These are phyloP conservation scores for Camponotus floridanus DNA, from an alignment of 1,140 invertebrate species.

Conservation along the genomic window DNA sequence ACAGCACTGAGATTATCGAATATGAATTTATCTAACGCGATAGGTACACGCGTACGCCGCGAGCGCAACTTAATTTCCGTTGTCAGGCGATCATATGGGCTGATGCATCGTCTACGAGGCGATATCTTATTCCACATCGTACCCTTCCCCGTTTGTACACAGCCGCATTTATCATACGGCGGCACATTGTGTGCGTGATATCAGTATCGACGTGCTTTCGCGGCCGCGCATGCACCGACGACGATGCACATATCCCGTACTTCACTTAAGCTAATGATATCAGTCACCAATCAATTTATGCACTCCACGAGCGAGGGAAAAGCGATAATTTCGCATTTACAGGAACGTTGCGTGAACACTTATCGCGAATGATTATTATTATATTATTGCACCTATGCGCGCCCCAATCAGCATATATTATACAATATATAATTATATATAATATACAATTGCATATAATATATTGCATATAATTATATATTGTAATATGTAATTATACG, in stretches of 20 bases:
- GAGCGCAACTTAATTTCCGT: slow-evolving; percentile 50
- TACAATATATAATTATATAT: no score
- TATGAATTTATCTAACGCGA: slow-evolving; percentile 37
- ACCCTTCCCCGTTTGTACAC: slow-evolving; percentile 54
- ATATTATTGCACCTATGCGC: no score
- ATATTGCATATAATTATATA: no score
- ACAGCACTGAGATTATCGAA: not conserved
- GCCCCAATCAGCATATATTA: no score
- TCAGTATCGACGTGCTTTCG: slow-evolving; percentile 41
- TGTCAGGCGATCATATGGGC: slow-evolving; percentile 39
- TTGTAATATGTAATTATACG: no score
- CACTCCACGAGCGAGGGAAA: not conserved
- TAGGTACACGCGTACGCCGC: not conserved
- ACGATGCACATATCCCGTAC: not conserved
- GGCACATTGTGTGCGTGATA: slow-evolving; percentile 46
- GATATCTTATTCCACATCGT: slow-evolving; percentile 61
- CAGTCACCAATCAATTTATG: slow-evolving; percentile 54
- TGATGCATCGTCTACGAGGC: slow-evolving; percentile 63
- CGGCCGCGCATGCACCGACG: slow-evolving; percentile 22
- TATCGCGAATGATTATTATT: not conserved
- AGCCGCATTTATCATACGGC: slow-evolving; percentile 59
- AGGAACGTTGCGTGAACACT: not conserved
- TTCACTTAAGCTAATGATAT: slow-evolving; percentile 57
- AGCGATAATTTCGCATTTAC: not conserved
- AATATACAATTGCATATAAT: no score